Conservation (phyloP, 1,140 invertebrate species). For the Psilanteris sp. region DNA sequence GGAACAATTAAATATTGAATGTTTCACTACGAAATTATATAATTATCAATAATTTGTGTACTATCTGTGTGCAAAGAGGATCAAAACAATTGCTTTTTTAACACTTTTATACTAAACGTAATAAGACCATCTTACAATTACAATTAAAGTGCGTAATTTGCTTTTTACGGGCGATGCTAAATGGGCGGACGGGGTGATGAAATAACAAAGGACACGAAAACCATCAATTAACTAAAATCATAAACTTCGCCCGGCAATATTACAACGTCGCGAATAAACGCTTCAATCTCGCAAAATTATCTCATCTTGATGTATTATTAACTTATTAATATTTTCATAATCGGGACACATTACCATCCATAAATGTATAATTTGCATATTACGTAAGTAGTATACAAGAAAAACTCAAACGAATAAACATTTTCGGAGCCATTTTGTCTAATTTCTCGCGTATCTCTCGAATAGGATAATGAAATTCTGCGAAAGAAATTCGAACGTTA, state of each 20-base stretch:
- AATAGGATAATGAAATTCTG: too few relatives aligned
- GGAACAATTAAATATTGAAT: too few relatives aligned
- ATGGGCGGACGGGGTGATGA: slow-evolving; percentile 26
- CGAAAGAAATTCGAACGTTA: too few relatives aligned
- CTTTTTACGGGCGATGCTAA: slow-evolving; percentile 65
- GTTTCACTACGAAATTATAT: too few relatives aligned
- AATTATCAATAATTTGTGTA: too few relatives aligned
- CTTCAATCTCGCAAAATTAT: slow-evolving; percentile 19
- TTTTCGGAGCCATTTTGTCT: too few relatives aligned
- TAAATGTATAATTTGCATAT: too few relatives aligned
- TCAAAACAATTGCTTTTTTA: too few relatives aligned
- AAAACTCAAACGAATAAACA: slow-evolving; percentile 21
- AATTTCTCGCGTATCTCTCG: too few relatives aligned
- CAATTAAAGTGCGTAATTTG: slow-evolving; percentile 71
- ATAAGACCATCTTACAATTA: slow-evolving; percentile 68
- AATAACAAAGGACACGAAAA: slow-evolving; percentile 44
- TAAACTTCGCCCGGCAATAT: slow-evolving; percentile 60
- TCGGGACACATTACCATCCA: slow-evolving; percentile 1
- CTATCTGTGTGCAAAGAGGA: too few relatives aligned
- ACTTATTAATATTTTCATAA: slow-evolving; percentile 27
- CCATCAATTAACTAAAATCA: slow-evolving; percentile 73
- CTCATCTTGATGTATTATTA: slow-evolving; percentile 17
- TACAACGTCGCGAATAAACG: slow-evolving; percentile 30
- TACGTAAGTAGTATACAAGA: too few relatives aligned
- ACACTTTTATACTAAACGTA: too few relatives aligned